phyloP scores from a whole-genome alignment of 1,140 invertebrate species.

The Dinoponera quadriceps region DNA sequence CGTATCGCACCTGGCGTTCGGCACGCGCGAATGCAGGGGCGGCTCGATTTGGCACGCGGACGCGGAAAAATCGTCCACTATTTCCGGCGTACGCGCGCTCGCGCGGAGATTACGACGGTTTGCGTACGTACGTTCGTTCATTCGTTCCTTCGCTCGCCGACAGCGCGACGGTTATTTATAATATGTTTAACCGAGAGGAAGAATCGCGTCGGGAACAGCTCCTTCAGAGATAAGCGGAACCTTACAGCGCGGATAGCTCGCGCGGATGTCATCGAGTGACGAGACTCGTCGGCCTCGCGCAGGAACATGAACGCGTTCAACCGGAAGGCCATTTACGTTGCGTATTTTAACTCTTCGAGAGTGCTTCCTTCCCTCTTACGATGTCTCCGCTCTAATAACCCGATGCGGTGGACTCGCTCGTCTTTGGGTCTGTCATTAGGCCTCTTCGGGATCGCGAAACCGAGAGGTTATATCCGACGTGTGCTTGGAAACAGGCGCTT shows the following conservation, averaged over 20 bases:
- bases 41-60: conserved; percentile 22
- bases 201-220: background rate
- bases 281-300: conserved; percentile 30
- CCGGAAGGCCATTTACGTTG: conserved; percentile 7
- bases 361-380: conserved; percentile 4
- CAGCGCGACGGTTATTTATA: background rate
- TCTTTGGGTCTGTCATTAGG: background rate
- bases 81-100: background rate
- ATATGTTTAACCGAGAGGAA: no score
- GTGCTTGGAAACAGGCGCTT: no score
- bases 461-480: no score
- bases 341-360: conserved; percentile 14
- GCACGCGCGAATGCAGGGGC: background rate
- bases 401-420: background rate
- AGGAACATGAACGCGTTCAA: conserved; percentile 24
- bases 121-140: no score
- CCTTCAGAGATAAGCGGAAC: conserved; percentile 14
- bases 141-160: no score
- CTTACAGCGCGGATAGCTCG: background rate
- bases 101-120: no score
- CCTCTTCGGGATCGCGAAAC: background rate
- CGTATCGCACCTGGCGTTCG: conserved; percentile 16
- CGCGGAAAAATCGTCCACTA: background rate
- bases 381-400: conserved; percentile 14
- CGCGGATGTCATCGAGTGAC: background rate